Base-by-base conservation (phyloP, 2,113 vertebrate species). In the Muntiacus reevesi region DNA sequence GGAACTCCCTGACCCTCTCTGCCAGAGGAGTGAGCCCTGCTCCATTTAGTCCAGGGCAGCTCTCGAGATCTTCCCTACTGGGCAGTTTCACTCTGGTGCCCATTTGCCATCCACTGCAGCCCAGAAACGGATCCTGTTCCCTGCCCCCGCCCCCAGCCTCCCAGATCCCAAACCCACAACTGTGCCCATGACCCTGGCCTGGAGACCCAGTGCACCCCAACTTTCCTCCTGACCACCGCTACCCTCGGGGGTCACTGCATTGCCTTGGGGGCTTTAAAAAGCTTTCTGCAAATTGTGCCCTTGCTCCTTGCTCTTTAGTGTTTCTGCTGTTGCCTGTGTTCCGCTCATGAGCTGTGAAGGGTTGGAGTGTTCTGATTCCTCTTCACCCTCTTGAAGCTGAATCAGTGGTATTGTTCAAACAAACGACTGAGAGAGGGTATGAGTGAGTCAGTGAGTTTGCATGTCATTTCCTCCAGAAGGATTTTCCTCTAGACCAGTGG, bases 51-150 rank as follows among this genome's bases (percentile, higher is more conserved):
- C 55, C 33, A 27, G 50, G 16, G 60, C 2, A 1, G 25, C 30
- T 36, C 78, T 40, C 6, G 1, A 27, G 62, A 16, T 13, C 21
- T 71, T 36, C 45, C 45, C 36, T 62, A 19, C 27, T 3, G 54
- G 30, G 6, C 14, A 28, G 5, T 59, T 74, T 45, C 54, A 9
- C 54, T 45, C 30, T 4, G 0, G 27, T 25, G 19, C 62, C n/a
- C 14, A 7, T 28, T 28, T 43, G 40, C 45, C 47, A 28, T 19
- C 12, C 33, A 3, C 17, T 1, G 3, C n/a, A 57, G 89, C 55
- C 55, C 6, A 52, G 64, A 57, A 55, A 30, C 6, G 0, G 3
- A 12, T 30, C 13, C 23, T 4, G 0, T 3, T 84, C 52, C 2
- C 25, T 64, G 0, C 0, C 47, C 52, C 40, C 3, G 2, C 3